Conservation (phyloP, 2,888 invertebrate genomes). For the Phengaris alcon region DNA sequence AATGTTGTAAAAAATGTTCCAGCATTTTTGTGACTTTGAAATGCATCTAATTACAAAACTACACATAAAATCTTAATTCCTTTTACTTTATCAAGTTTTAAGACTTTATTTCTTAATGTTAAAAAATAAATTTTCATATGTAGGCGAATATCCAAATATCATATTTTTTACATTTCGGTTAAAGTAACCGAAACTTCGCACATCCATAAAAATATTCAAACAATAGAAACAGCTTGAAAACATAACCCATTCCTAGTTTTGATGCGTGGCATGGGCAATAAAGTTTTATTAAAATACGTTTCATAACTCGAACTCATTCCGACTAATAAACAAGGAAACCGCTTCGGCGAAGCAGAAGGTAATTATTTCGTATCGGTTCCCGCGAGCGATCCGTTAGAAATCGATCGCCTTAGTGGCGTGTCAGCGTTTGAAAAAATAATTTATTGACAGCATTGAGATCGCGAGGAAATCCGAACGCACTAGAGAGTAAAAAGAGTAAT, state of each 20-base stretch:
- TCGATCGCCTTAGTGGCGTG: slow-evolving; percentile 77
- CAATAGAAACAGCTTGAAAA: slow-evolving; percentile 33
- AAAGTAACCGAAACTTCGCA: too few relatives aligned
- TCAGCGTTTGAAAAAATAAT: slow-evolving; percentile 78
- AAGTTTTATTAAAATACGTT: slow-evolving; percentile 46
- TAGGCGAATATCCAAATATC: too few relatives aligned
- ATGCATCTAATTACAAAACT: too few relatives aligned
- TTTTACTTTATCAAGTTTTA: too few relatives aligned
- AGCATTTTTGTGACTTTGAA: too few relatives aligned
- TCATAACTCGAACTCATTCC: slow-evolving; percentile 61
- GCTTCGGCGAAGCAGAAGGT: slow-evolving; percentile 70
- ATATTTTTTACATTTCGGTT: too few relatives aligned
- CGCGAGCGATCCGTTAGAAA: slow-evolving; percentile 77
- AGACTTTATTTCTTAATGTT: too few relatives aligned
- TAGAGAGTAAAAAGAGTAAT: slow-evolving; percentile 70
- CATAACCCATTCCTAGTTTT: slow-evolving; percentile 33
- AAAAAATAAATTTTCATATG: too few relatives aligned
- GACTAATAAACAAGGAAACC: slow-evolving; percentile 75
- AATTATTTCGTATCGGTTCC: slow-evolving; percentile 73
- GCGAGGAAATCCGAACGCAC: slow-evolving; percentile 74
- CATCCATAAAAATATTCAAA: neutral
- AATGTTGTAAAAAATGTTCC: too few relatives aligned
- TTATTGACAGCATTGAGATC: slow-evolving; percentile 76
- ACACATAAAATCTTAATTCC: too few relatives aligned
- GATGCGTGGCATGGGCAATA: slow-evolving; percentile 39